Base-by-base conservation (phyloP, 2,797 vertebrate genomes). In the Rhinophrynus dorsalis region DNA sequence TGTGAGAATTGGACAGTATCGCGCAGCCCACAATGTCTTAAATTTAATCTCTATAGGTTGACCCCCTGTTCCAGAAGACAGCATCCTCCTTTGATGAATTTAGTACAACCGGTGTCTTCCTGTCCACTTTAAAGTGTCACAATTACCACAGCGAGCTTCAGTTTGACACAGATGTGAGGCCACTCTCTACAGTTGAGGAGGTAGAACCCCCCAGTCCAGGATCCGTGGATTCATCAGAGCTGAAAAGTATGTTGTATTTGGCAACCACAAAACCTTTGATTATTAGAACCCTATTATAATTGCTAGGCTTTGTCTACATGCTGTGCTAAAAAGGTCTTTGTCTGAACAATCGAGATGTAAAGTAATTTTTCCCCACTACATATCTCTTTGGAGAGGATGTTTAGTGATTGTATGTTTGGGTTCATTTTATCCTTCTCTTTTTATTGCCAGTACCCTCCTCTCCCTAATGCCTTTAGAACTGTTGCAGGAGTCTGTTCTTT, bases 21-120 rank as follows among this genome's bases (percentile, higher is more conserved):
- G n/a, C n/a, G n/a, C n/a, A n/a, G n/a, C n/a, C n/a, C n/a, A 4
- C n/a, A 42, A 42, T 38, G 35, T 38, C 12, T 38, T 42, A 2
- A 12, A 42, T 42, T 42, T 52, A 38, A 73, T 0, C 40, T 68
- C 50, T n/a, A 0, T 78, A 98, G 96, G 83, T 94, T 23, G 94
- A 98, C 74, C 96, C 96, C 75, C 91, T 97, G 90, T 96, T 99
- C 83, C 95, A 94, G 81, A 90, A 90, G 35, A 89, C 92, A 1
- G 91, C 90, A 0, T 87, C 91, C 0, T 93, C 95, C 0, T 98
- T 98, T 0, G 94, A 97, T 13, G 96, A 98, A 74, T 94, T 93
- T 84, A 96, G 90, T 80, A 90, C 92, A 0, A 85, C 89, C 0
- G 96, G 96, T 0, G 87, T 98, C n/a, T 98, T 98, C 80, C 88